A percentile compares a stretch with the other conserved stretches of the same genome.
Conservation (phyloP, 2,113 vertebrate genomes). For the Mohoua ochrocephala region DNA sequence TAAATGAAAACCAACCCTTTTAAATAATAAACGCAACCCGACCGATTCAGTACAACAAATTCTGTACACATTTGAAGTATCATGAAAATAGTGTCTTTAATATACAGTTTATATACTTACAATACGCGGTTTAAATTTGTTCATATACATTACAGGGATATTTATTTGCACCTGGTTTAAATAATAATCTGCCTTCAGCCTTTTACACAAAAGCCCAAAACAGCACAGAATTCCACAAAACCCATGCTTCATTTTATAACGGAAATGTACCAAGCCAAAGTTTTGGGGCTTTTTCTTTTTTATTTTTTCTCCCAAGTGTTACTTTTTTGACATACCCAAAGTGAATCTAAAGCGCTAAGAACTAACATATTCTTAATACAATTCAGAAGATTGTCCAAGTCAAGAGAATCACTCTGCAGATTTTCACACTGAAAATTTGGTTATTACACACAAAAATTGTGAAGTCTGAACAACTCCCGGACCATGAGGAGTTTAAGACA, state of each 20-base stretch:
- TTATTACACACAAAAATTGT: background rate
- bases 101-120: constrained; percentile 67
- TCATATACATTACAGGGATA: constrained; percentile 61
- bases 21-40: background rate
- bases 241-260: constrained; percentile 30
- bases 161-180: constrained; percentile 68
- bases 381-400: constrained; percentile 48
- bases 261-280: constrained; percentile 37
- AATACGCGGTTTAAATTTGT: constrained; percentile 45
- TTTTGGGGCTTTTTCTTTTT: background rate
- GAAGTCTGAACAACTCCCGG: background rate
- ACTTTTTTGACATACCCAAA: constrained; percentile 41
- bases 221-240: constrained; percentile 59
- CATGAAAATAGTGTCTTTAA: constrained; percentile 74
- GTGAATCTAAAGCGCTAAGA: constrained; percentile 45
- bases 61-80: constrained; percentile 5
- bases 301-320: background rate
- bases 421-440: constrained; percentile 7
- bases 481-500: background rate
- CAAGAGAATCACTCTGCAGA: constrained; percentile 33
- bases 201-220: constrained; percentile 48
- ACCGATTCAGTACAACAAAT: background rate
- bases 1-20: background rate
- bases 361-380: constrained; percentile 17
- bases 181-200: constrained; percentile 53